Evolutionary conservation across 2,888 invertebrate genomes (phyloP).

Genomic region (Acanthopleura granulata): DNA sequence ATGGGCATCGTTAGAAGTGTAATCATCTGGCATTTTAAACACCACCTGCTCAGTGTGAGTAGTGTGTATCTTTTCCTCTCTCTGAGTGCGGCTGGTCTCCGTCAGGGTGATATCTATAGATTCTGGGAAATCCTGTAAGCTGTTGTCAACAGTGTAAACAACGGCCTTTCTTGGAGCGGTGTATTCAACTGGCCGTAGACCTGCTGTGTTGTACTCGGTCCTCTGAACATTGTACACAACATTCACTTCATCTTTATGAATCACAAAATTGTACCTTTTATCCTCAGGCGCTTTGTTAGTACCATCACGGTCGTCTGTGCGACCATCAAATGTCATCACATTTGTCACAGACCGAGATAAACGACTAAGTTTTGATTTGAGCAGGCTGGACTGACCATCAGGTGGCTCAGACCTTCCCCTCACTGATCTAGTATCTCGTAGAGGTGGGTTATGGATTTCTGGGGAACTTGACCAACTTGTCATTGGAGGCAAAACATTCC

Average conservation of each 20-base stretch:
- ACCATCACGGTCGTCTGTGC: background rate
- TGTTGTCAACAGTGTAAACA: background rate
- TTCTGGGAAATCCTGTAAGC: conserved; percentile 35
- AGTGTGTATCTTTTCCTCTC: conserved; percentile 40
- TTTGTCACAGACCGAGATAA: background rate
- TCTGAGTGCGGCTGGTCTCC: conserved; percentile 40
- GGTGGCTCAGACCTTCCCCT: background rate
- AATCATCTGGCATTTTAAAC: conserved; percentile 23
- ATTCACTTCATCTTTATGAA: conserved; percentile 52
- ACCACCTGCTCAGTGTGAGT: conserved; percentile 38
- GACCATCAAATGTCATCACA: background rate
- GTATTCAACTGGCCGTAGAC: conserved; percentile 26
- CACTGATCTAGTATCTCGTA: background rate
- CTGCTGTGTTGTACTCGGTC: conserved; percentile 53
- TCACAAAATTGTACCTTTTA: background rate
- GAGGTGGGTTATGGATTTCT: background rate
- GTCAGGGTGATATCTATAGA: conserved; percentile 50
- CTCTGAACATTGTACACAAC: conserved; percentile 55
- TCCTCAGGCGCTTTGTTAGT: background rate
- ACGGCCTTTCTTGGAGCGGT: conserved; percentile 14
- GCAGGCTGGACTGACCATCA: background rate
- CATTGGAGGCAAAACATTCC: background rate
- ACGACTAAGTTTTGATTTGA: background rate
- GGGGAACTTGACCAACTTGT: background rate
- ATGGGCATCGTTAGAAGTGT: conserved; percentile 15